A percentile compares a stretch with the other conserved stretches of the same genome.
These are phyloP conservation scores for Steinernema carpocapsae DNA, from an alignment of 2,888 invertebrate genomes.

Conservation along the genomic window DNA sequence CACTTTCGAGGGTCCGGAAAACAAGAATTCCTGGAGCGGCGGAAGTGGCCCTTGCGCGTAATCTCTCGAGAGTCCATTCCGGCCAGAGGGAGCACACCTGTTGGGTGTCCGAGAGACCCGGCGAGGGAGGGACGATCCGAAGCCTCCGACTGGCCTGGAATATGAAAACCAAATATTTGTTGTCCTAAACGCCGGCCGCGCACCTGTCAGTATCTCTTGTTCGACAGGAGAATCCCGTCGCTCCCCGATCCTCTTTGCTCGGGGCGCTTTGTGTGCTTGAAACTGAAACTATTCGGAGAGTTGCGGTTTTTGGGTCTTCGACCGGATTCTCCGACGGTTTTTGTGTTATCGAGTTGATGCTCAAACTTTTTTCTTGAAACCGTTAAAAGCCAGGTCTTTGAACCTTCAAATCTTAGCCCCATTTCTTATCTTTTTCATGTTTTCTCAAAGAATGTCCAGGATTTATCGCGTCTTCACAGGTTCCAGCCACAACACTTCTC, in stretches of 20 bases:
- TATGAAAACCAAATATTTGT: slow-evolving; percentile 30
- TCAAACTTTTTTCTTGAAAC: too few relatives aligned
- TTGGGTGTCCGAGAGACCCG: neutral
- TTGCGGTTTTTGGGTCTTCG: neutral
- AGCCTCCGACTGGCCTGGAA: slow-evolving; percentile 1
- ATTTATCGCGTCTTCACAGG: too few relatives aligned
- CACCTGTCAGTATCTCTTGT: slow-evolving; percentile 34
- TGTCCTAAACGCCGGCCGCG: neutral
- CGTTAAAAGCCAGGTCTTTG: too few relatives aligned
- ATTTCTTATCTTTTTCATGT: too few relatives aligned
- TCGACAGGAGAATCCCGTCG: slow-evolving; percentile 18
- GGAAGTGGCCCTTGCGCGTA: neutral
- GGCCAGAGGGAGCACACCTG: slow-evolving; percentile 3
- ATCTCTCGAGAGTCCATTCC: neutral
- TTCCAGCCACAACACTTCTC: too few relatives aligned
- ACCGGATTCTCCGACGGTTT: too few relatives aligned
- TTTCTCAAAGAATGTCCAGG: too few relatives aligned
- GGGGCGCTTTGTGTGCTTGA: neutral
- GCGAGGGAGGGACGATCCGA: neutral
- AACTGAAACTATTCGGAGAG: neutral
- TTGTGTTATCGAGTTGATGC: too few relatives aligned
- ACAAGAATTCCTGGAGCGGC: neutral
- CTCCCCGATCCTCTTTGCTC: neutral
- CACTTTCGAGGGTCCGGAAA: slow-evolving; percentile 3
- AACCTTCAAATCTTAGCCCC: too few relatives aligned